Base-by-base conservation (phyloP, 2,888 invertebrate species). In the Acrobasis consociella region DNA sequence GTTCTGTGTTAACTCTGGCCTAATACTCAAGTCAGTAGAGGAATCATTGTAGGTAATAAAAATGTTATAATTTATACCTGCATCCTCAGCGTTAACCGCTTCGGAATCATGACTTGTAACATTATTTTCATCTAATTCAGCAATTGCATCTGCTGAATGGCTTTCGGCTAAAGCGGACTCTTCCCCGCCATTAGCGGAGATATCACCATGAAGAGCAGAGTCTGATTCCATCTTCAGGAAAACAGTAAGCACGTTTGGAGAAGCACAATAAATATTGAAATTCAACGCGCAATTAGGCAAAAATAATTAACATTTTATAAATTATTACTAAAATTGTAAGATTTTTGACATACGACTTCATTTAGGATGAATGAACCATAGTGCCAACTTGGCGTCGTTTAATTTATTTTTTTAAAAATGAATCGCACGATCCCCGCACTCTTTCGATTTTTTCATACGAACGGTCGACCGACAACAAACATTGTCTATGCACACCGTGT, bases 131-230 rank as follows among this genome's bases (percentile, higher is more conserved):
- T 84, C 80, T 67, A 80, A 75, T 73, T 87, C 86, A 63, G 76
- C 86, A 65, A 78, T 72, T 68, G 80, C 81, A 75, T 90, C 90
- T 71, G 72, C 69, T 70, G 77, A 73, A 75, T 85, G 85, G 71
- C 83, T 85, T 77, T 88, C 91, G 72, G 80, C 85, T 74, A 86
- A 75, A 74, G 87, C 86, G 67, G 83, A 88, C 73, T 87, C 89
- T 88, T 92, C 91, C 88, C 88, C 92, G 89, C 92, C 91, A 89
- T 91, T 91, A 70, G 86, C 91, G 70, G 86, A 76, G 70, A 82
- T 80, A 76, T 88, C 89, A 65, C 78, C 82, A 60, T 86, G 87
- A 68, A 87, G 75, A 65, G 81, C 85, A 59, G 88, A 83, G 71
- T 93, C 89, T 22, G 90, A 86, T 69, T 93, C 93, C 93, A 93